Conservation (phyloP, 2,113 vertebrate genomes). For the Macquaria ambigua region DNA sequence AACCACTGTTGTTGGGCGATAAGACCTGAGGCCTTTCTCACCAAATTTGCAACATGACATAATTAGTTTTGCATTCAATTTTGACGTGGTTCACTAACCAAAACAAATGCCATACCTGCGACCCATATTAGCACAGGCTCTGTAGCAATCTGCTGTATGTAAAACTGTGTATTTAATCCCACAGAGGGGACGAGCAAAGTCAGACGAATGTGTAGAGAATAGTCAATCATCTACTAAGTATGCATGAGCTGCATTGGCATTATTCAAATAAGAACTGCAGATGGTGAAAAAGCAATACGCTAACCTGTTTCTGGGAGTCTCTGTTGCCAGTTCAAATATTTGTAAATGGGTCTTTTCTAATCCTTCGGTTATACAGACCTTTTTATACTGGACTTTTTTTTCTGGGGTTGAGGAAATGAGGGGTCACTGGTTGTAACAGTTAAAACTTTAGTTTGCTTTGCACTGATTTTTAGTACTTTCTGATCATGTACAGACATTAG, state of each 20-base stretch:
- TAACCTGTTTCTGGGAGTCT: constrained; percentile 42
- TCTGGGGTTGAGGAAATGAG: not conserved
- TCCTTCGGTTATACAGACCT: not conserved
- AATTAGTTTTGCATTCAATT: not conserved
- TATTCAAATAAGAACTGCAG: constrained; percentile 60
- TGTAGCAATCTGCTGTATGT: not conserved
- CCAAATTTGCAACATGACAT: not conserved
- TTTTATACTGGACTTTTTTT: not conserved
- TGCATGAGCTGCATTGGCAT: constrained; percentile 50
- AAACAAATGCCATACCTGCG: not conserved
- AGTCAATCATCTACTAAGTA: constrained; percentile 49
- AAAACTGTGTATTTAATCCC: constrained; percentile 21
- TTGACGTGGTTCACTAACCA: not conserved
- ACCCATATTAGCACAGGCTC: not conserved
- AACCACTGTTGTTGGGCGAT: not conserved
- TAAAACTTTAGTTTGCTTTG: not conserved
- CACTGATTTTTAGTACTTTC: not conserved
- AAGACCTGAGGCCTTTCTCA: not conserved
- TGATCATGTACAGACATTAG: not conserved
- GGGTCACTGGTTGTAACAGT: not conserved
- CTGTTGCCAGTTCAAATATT: constrained; percentile 46
- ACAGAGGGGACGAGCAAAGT: constrained; percentile 18
- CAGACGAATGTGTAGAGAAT: not conserved
- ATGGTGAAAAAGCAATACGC: constrained; percentile 28
- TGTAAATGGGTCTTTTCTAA: constrained; percentile 28